phyloP scores from a whole-genome alignment of 2,797 vertebrate genomes.

The Cyclopterus lumpus region DNA sequence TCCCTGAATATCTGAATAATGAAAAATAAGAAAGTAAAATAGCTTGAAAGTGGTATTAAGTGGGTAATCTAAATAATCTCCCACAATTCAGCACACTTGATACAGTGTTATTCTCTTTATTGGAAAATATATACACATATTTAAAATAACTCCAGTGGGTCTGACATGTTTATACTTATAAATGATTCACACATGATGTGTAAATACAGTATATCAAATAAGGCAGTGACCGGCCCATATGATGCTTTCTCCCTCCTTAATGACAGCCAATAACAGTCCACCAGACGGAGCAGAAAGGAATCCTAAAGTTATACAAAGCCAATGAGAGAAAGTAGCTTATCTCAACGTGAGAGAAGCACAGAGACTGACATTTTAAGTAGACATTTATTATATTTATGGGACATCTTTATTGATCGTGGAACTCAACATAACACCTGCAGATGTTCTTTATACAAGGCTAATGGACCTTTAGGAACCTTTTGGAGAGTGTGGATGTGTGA shows the following conservation, averaged over 20 bases:
- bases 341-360: not conserved
- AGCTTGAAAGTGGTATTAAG: not conserved
- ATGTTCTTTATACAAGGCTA: conserved; percentile 17
- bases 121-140: not conserved
- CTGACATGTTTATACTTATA: not conserved
- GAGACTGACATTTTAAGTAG: conserved; percentile 40
- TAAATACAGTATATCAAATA: not conserved
- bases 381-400: conserved; percentile 47
- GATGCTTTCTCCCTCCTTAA: not conserved
- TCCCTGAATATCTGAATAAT: not conserved
- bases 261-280: conserved; percentile 8
- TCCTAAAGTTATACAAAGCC: conserved; percentile 49
- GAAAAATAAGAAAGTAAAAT: not conserved
- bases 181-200: not conserved
- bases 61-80: not conserved
- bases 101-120: not conserved
- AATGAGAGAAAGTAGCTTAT: conserved; percentile 14
- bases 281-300: conserved; percentile 47
- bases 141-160: not conserved
- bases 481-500: not conserved
- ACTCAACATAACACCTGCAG: conserved; percentile 23
- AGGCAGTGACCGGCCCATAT: not conserved
- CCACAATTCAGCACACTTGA: not conserved
- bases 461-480: not conserved
- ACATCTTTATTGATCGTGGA: conserved; percentile 45